phyloP scores from a whole-genome alignment of 2,797 vertebrate genomes.

The Lutjanus argentimaculatus region DNA sequence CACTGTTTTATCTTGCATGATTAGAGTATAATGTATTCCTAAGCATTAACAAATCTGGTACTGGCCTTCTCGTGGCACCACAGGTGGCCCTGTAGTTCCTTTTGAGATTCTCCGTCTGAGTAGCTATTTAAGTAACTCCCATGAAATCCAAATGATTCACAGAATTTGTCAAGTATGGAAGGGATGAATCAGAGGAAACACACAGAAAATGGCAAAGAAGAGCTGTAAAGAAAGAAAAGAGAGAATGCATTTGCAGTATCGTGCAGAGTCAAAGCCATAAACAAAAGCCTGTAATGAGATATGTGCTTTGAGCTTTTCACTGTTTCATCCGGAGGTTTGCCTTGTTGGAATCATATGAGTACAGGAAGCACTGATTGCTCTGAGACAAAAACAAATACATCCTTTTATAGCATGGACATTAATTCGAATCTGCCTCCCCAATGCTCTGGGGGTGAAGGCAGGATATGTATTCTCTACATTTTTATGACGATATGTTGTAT shows the following conservation, averaged over 20 bases:
- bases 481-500: slow-evolving; percentile 26
- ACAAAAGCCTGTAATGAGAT: slow-evolving; percentile 79
- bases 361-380: slow-evolving; percentile 59
- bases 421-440: slow-evolving; percentile 49
- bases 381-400: slow-evolving; percentile 68
- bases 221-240: slow-evolving; percentile 2
- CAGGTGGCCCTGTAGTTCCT: slow-evolving; percentile 16
- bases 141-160: slow-evolving; percentile 49
- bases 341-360: slow-evolving; percentile 40
- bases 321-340: slow-evolving; percentile 61
- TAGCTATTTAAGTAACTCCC: slow-evolving; percentile 34
- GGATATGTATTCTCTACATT: slow-evolving; percentile 33
- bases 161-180: slow-evolving; percentile 25
- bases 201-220: slow-evolving; percentile 25
- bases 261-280: slow-evolving; percentile 55
- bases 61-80: slow-evolving; percentile 2
- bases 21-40: background rate
- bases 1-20: background rate
- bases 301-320: slow-evolving; percentile 70
- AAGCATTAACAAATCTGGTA: background rate
- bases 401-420: slow-evolving; percentile 53
- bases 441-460: slow-evolving; percentile 17
- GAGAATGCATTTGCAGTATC: slow-evolving; percentile 46
- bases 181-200: slow-evolving; percentile 43
- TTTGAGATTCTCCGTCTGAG: slow-evolving; percentile 29